phyloP scores from a whole-genome alignment of 2,797 vertebrate species.

The Paedocypris micromegethes region DNA sequence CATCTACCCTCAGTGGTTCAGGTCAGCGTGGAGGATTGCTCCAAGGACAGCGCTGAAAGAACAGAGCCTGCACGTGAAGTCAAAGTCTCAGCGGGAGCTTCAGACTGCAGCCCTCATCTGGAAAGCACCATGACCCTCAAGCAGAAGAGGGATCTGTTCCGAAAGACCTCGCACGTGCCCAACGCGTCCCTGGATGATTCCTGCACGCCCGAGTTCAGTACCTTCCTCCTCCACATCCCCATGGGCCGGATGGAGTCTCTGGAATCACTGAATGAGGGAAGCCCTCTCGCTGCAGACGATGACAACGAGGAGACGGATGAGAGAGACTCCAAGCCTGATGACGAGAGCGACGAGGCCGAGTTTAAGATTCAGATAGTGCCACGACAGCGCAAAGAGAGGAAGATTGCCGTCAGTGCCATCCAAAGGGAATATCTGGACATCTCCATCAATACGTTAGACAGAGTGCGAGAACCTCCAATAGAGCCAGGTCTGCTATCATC shows the following conservation, averaged over 20 bases:
- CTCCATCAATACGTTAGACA: constrained; percentile 92
- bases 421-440: constrained; percentile 98
- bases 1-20: constrained; percentile 80
- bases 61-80: constrained; percentile 51
- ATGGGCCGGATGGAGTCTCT: constrained; percentile 75
- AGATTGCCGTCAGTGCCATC: constrained; percentile 97
- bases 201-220: constrained; percentile 62
- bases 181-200: constrained; percentile 82
- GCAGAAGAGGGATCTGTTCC: constrained; percentile 89
- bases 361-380: constrained; percentile 99
- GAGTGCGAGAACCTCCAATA: constrained; percentile 79
- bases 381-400: constrained; percentile 92
- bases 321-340: constrained; percentile 73
- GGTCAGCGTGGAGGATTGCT: constrained; percentile 88
- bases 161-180: constrained; percentile 81
- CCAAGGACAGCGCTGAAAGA: constrained; percentile 61
- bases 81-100: constrained; percentile 57
- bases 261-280: constrained; percentile 74
- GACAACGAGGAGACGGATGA: constrained; percentile 82
- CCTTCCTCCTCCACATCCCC: constrained; percentile 79
- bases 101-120: constrained; percentile 58
- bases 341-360: constrained; percentile 81
- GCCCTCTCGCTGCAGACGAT: constrained; percentile 70
- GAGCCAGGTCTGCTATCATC: constrained; percentile 74
- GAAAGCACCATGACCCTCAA: constrained; percentile 87